A percentile compares a stretch with the other conserved stretches of the same genome.
Conservation (phyloP, 2,113 vertebrate species). For the Anhinga anhinga region DNA sequence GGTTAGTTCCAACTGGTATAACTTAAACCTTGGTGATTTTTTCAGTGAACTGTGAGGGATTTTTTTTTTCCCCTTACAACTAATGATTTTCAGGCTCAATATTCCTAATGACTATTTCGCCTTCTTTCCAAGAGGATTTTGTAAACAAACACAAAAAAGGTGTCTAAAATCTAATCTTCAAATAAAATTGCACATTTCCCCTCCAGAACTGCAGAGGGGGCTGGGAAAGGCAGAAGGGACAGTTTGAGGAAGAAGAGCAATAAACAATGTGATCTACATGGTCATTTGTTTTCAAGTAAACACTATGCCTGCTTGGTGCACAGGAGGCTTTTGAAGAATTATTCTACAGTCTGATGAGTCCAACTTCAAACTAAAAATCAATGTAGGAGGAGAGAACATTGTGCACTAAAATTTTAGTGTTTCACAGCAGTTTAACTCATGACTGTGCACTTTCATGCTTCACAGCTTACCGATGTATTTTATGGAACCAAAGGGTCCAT, state of each 20-base stretch:
- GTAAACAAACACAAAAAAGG: slow-evolving; percentile 7
- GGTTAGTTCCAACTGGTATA: not conserved
- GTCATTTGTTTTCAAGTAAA: slow-evolving; percentile 28
- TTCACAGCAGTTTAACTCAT: slow-evolving; percentile 25
- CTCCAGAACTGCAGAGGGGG: not conserved
- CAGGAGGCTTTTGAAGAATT: slow-evolving; percentile 58
- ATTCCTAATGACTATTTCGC: not conserved
- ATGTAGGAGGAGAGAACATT: slow-evolving; percentile 30
- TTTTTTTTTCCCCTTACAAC: not conserved
- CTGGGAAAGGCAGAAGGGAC: not conserved
- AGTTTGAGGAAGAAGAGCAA: not conserved
- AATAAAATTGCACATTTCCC: not conserved
- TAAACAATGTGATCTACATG: slow-evolving; percentile 17
- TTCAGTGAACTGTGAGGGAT: not conserved
- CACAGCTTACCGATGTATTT: not conserved
- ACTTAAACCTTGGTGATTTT: not conserved
- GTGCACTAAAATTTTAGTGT: not conserved
- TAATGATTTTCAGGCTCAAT: slow-evolving; percentile 3
- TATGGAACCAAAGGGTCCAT: slow-evolving; percentile 6
- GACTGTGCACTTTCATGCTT: not conserved
- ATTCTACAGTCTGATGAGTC: slow-evolving; percentile 26
- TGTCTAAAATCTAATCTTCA: not conserved
- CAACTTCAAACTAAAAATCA: slow-evolving; percentile 61
- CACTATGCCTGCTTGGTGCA: not conserved
- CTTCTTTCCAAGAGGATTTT: not conserved